Evolutionary conservation across 2,888 invertebrate species (phyloP).

Genomic region (Omphaloscelis lunosa): DNA sequence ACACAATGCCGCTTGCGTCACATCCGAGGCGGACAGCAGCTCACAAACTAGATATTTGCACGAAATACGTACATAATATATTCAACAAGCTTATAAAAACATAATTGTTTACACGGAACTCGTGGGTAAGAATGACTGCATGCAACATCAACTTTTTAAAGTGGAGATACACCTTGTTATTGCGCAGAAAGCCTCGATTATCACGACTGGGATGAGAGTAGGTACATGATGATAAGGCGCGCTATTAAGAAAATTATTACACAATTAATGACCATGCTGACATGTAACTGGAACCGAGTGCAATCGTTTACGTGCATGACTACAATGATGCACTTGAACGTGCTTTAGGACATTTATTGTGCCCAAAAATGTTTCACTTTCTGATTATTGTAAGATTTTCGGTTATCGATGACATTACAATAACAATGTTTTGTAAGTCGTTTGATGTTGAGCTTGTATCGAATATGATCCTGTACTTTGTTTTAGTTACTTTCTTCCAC

Average conservation of each 20-base stretch:
- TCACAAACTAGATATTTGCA: conserved; percentile 71
- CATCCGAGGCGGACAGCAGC: conserved; percentile 69
- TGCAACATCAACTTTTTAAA: conserved; percentile 40
- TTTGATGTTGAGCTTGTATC: too few relatives aligned
- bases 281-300: conserved; percentile 69
- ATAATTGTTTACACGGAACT: conserved; percentile 63
- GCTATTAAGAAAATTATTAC: conserved; percentile 62
- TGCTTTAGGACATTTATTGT: conserved; percentile 7
- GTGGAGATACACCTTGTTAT: conserved; percentile 38
- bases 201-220: conserved; percentile 29
- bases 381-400: neutral
- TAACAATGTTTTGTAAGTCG: neutral
- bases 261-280: conserved; percentile 61
- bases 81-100: conserved; percentile 61
- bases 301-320: conserved; percentile 57
- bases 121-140: conserved; percentile 32
- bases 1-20: conserved; percentile 85
- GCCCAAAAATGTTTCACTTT: neutral
- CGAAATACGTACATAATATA: conserved; percentile 59
- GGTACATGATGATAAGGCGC: conserved; percentile 33
- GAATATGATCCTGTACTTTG: too few relatives aligned
- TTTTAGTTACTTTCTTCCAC: neutral
- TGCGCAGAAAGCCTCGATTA: conserved; percentile 43
- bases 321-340: neutral
- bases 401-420: too few relatives aligned